phyloP scores from a whole-genome alignment of 2,113 vertebrate genomes.

The Gadus chalcogrammus region DNA sequence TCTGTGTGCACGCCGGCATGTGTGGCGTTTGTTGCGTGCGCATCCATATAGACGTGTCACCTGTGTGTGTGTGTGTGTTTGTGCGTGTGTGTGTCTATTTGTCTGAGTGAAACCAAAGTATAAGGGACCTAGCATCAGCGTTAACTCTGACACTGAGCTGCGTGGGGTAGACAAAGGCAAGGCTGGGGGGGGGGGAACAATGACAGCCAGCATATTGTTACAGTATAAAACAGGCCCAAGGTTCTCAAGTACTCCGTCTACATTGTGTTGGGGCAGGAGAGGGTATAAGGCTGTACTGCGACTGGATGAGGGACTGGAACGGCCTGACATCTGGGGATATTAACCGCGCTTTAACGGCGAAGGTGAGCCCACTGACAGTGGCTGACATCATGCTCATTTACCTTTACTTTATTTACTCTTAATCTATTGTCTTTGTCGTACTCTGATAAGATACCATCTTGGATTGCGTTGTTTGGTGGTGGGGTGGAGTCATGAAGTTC shows the following conservation, averaged over 20 bases:
- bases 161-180: conserved; percentile 24
- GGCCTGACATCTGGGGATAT: conserved; percentile 6
- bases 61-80: not conserved
- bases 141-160: not conserved
- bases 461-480: no score
- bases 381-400: no score
- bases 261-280: conserved; percentile 23
- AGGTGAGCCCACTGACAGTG: no score
- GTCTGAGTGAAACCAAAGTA: not conserved
- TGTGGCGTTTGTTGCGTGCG: no score
- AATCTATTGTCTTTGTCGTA: no score
- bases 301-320: conserved; percentile 16
- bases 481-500: no score
- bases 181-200: conserved; percentile 30
- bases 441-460: no score
- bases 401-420: no score
- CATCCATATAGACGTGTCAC: no score
- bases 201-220: conserved; percentile 36
- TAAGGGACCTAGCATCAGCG: conserved; percentile 5
- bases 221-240: conserved; percentile 60
- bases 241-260: conserved; percentile 19
- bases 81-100: conserved; percentile 3
- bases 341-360: not conserved
- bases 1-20: not conserved
- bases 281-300: conserved; percentile 25